A percentile compares a stretch with the other conserved stretches of the same genome.
These are phyloP conservation scores for Bufotes viridis DNA, from an alignment of 2,797 vertebrate species.

Conservation along the genomic window DNA sequence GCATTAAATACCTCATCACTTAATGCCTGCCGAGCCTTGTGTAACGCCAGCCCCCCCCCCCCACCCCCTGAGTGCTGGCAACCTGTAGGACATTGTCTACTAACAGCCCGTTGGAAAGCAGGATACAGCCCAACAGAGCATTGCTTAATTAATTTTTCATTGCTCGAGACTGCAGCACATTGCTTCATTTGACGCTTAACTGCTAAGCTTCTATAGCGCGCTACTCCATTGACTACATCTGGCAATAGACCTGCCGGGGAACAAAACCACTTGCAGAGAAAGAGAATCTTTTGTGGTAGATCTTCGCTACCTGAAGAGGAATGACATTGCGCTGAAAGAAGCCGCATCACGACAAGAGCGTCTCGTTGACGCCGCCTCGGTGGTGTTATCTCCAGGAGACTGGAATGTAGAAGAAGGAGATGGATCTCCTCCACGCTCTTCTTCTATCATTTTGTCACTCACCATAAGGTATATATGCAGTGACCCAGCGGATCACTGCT, in stretches of 20 bases:
- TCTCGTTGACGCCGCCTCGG: not conserved
- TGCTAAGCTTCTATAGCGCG: constrained; percentile 49
- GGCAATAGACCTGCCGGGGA: constrained; percentile 57
- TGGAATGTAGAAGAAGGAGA: not conserved
- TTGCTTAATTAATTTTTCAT: constrained; percentile 63
- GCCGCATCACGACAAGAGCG: not conserved
- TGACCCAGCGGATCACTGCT: too few species aligned
- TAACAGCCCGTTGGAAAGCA: constrained; percentile 54
- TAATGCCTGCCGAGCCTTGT: constrained; percentile 54
- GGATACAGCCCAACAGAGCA: constrained; percentile 59
- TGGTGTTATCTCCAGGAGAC: not conserved
- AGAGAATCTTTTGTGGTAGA: not conserved
- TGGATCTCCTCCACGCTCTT: not conserved
- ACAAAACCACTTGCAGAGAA: constrained; percentile 15
- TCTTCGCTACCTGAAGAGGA: not conserved
- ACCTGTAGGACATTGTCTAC: constrained; percentile 53
- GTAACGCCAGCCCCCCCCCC: constrained; percentile 48
- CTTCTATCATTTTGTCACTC: not conserved
- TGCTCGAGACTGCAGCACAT: constrained; percentile 59
- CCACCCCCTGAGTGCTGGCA: not conserved
- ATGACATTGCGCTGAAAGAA: not conserved
- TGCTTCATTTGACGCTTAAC: constrained; percentile 60
- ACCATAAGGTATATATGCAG: not conserved
- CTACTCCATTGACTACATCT: constrained; percentile 44
- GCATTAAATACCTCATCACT: constrained; percentile 48